These are phyloP conservation scores for Lates japonicus DNA, from an alignment of 2,797 vertebrate genomes.

Conservation along the genomic window DNA sequence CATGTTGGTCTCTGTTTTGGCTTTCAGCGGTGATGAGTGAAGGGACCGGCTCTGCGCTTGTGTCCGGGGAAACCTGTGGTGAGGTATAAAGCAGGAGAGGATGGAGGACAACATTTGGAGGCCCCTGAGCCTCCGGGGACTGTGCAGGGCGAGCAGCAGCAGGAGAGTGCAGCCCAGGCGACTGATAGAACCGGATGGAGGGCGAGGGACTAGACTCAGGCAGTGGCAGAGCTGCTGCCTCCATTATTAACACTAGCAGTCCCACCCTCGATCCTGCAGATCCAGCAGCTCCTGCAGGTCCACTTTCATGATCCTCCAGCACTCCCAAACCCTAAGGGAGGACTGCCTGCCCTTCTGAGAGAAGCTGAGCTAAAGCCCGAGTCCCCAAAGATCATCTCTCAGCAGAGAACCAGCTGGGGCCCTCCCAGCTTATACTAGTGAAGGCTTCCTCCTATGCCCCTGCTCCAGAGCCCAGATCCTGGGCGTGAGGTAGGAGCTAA, in stretches of 20 bases:
- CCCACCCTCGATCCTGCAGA: conserved; percentile 70
- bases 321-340: conserved; percentile 87
- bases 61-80: conserved; percentile 83
- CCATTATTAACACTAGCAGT: conserved; percentile 67
- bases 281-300: conserved; percentile 61
- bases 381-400: conserved; percentile 84
- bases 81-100: conserved; percentile 90
- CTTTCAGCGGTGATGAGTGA: conserved; percentile 80
- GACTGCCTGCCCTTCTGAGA: conserved; percentile 87
- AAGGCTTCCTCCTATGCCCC: conserved; percentile 75
- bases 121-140: conserved; percentile 82
- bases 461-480: conserved; percentile 86
- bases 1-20: conserved; percentile 87
- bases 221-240: conserved; percentile 79
- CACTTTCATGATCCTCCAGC: conserved; percentile 72
- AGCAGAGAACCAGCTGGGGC: conserved; percentile 81
- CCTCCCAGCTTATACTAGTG: conserved; percentile 73
- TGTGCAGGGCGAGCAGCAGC: conserved; percentile 83
- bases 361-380: conserved; percentile 81
- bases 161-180: conserved; percentile 90
- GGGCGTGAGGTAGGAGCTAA: conserved; percentile 88
- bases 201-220: conserved; percentile 90
- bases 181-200: conserved; percentile 83
- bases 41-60: conserved; percentile 83
- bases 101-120: conserved; percentile 91